Base-by-base conservation (phyloP, 2,113 vertebrate species). In the Galeopterus variegatus region DNA sequence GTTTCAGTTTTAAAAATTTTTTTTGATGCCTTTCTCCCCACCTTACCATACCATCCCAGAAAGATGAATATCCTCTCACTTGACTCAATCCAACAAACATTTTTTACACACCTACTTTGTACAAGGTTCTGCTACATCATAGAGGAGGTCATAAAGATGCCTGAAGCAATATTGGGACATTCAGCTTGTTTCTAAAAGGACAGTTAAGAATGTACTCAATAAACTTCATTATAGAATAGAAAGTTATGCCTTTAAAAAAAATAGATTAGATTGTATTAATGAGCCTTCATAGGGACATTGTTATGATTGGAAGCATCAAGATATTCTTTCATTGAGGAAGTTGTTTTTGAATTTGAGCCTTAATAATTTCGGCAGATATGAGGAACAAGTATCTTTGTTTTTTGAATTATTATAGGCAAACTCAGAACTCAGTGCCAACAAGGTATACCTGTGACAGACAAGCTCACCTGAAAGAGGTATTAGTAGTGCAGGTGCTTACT, bases 341-440 rank as follows among this genome's bases (percentile, higher is more conserved):
- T 60, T 26, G 9, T 28, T 95, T 93, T 91, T 83, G 6, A 36
- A 67, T 60, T 60, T 36, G 28, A 93, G 19, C 58, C 65, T 84
- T 93, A 64, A 90, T 56, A 56, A 13, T 67, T 65, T 72, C n/a
- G 9, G 48, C n/a, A 82, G 58, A 89, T 54, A 0, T 31, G 28
- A 94, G 52, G 52, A 96, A 90, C 48, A 87, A 56, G 1, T 94
- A 62, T 85, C 23, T 90, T 58, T 69, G 33, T 80, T 85, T 90
- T 90, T 93, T 73, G 93, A 0, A 95, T 41, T 41, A 48, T 93
- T 96, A 48, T 52, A 98, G 98, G 62, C 84, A 77, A 96, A 97
- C 64, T 65, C 90, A 93, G 97, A 98, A 92, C 76, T 97, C 58
- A 87, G n/a, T 95, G 96, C 91, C n/a, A 82, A 50, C 79, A 98